These are phyloP conservation scores for Eulemur rubriventer DNA, from an alignment of 2,797 vertebrate genomes.

Conservation along the genomic window DNA sequence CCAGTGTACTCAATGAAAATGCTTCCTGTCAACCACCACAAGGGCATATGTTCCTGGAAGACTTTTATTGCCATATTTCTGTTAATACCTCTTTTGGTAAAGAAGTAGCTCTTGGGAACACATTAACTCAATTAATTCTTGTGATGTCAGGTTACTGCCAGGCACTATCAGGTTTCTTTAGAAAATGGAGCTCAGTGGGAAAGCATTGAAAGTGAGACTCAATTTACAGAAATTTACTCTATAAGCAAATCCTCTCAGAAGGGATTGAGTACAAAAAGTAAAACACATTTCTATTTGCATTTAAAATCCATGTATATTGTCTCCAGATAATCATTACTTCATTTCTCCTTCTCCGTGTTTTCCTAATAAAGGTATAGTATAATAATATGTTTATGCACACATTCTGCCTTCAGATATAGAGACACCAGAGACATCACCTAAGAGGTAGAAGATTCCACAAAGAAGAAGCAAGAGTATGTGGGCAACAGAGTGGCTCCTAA, in stretches of 20 bases:
- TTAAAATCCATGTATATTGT: neutral
- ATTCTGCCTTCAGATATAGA: neutral
- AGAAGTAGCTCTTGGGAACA: neutral
- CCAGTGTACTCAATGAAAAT: neutral
- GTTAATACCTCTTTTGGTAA: conserved; percentile 14
- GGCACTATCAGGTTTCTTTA: conserved; percentile 8
- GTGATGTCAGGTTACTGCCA: neutral
- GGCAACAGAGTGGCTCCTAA: neutral
- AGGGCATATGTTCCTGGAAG: neutral
- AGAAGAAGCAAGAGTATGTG: neutral
- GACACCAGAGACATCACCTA: neutral
- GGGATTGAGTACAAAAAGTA: neutral
- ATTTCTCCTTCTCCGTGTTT: neutral
- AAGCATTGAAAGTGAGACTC: neutral
- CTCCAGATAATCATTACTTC: neutral
- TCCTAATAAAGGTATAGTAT: neutral
- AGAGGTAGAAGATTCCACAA: neutral
- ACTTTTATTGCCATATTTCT: conserved; percentile 15
- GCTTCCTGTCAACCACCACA: neutral
- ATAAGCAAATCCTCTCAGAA: neutral
- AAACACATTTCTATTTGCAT: neutral
- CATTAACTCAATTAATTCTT: neutral
- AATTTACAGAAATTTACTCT: conserved; percentile 13
- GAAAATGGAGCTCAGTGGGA: neutral
- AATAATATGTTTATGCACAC: neutral